Evolutionary conservation across 2,888 invertebrate species (phyloP), one percentile per base, ranked within the genome.

Genomic region (Amphipyra tragopoginis): DNA sequence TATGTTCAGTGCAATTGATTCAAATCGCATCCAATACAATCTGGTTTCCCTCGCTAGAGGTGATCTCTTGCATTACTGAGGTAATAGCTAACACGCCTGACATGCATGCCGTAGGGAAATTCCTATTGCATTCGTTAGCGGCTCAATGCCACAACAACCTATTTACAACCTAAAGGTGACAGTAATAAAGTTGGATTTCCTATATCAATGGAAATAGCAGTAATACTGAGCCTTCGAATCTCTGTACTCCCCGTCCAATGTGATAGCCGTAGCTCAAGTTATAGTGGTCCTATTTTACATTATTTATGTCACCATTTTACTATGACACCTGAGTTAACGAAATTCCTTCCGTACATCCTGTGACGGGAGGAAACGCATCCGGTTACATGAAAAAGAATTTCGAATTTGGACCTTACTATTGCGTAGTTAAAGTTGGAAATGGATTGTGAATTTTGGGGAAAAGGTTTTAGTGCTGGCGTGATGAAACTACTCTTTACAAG

Each of bases 21-120:
- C 38, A 62, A 73, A 69, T 63, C 26, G 11, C 9, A 44, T 58
- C 48, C 47, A 29, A 47, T 48, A 6, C 49, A 56, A 39, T 47
- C 47, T 40, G 29, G 40, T 65, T 54, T 47, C 29, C 48, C 43
- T 45, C n/a, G 5, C n/a, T 29, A 34, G 13, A 47, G 36, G 14
- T 39, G 58, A 66, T 64, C 58, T 59, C 49, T 33, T 53, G 63
- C 65, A 56, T 65, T 65, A 61, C 61, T 10, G 33, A 43, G n/a
- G 58, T 64, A 53, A 57, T 54, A 65, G 75, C 70, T 77, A 58
- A 62, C 64, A 54, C 44, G 47, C 36, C 45, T 66, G 55, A 65
- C 61, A 55, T 56, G 53, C 44, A 61, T 45, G 50, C 75, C 59
- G 36, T 34, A 14, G 64, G 66, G 64, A 66, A 77, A 74, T 77